Evolutionary conservation across 2,888 invertebrate species (phyloP), one percentile per base, ranked within the genome.

Genomic region (Coremacera marginata): DNA sequence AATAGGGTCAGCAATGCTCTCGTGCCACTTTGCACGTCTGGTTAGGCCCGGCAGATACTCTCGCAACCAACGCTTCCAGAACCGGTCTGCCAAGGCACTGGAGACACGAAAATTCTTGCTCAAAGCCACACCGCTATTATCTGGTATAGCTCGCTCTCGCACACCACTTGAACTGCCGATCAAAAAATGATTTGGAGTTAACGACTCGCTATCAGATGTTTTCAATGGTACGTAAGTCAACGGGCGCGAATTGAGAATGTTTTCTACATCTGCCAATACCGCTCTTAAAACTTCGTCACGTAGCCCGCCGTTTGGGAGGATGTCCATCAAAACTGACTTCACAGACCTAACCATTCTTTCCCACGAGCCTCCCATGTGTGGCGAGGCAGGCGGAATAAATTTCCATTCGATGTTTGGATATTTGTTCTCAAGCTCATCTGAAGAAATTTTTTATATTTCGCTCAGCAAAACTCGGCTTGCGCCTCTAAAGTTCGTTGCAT

Each of bases 401-500:
- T 68, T 52, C 78, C 77, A 79, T 19, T 60, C 19, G 14, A 14
- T 14, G 2, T 16, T 3, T 2, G 16, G 51, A 51, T 51, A 51
- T 5, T 31, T 31, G 5, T 5, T 31, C n/a, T 70, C 70, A 11
- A 52, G 8, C 16, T 51, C 70, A 1, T 51, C 51, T n/a, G 11
- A 3, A 14, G 70, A 70, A 5, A 70, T 16, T n/a, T 52, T 51
- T 27, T 52, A 62, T 8, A 74, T 62, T 63, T 77, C 79, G 1
- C 37, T 31, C 4, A 25, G 5, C 5, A 77, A 22, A 27, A 70
- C 49, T 9, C 74, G 65, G 5, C 73, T 63, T n/a, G 79, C 78
- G 0, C 80, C 80, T n/a, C 60, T 52, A 55, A 81, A 80, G 60
- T 81, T 80, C 1, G 80, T 80, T 1, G 78, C 80, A 63, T 81